A percentile compares a stretch with the other conserved stretches of the same genome.
These are phyloP conservation scores for Megathymus violae DNA, from an alignment of 1,140 invertebrate species.

Conservation along the genomic window DNA sequence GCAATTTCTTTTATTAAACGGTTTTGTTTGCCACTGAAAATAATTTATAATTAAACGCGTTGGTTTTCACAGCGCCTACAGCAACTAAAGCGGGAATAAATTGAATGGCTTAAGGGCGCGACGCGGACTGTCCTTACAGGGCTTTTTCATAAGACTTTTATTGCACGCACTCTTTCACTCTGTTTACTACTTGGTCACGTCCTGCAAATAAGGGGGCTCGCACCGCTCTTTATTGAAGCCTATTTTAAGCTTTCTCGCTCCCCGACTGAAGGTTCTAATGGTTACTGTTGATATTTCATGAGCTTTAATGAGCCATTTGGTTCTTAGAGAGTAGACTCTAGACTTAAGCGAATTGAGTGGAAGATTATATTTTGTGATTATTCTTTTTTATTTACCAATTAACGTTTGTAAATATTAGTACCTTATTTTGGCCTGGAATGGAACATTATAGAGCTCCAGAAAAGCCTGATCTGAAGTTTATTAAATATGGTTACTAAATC, in stretches of 20 bases:
- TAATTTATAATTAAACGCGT: no score
- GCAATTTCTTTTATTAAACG: neutral
- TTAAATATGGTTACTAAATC: no score
- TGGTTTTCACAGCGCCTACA: no score
- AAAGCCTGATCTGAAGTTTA: no score
- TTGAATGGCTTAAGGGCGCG: constrained; percentile 20
- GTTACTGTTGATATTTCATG: constrained; percentile 26
- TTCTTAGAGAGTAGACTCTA: no score
- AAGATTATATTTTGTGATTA: no score
- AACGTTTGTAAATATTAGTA: no score
- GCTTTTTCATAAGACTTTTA: constrained; percentile 35
- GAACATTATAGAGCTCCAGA: no score
- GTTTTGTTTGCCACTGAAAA: neutral
- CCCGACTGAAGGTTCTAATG: constrained; percentile 4
- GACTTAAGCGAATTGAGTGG: no score
- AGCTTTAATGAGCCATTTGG: constrained; percentile 28
- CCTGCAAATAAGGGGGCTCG: constrained; percentile 34
- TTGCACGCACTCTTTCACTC: constrained; percentile 34
- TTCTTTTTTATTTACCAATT: no score
- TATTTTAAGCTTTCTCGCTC: constrained; percentile 35
- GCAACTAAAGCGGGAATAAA: constrained; percentile 5
- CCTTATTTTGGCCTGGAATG: no score
- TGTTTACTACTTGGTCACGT: constrained; percentile 39
- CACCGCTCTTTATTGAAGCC: constrained; percentile 31
- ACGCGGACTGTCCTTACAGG: constrained; percentile 20